Base-by-base conservation (phyloP, 2,888 invertebrate genomes). In the Bellardia bayeri region DNA sequence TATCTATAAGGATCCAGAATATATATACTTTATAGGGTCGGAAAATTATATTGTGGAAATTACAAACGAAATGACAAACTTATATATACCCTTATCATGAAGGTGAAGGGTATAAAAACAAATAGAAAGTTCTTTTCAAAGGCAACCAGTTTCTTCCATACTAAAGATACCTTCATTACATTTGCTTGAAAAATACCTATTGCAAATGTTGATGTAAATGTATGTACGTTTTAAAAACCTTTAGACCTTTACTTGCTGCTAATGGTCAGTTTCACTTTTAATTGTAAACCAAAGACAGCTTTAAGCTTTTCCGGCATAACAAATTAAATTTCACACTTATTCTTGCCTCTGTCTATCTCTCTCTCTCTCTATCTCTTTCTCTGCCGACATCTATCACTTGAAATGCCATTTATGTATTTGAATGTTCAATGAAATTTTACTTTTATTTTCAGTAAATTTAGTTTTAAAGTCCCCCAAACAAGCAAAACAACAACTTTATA, bases 311-410 rank as follows among this genome's bases (percentile, higher is more conserved):
- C 45, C 64, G 76, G 78, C 83, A 37, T 78, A 23, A 63, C 68
- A 83, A 78, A 78, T 83, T 71, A 56, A 78, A 75, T 83, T 83
- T 83, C 71, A 83, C 78, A 78, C 83, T 78, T 83, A 78, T 82
- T 82, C 42, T 76, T 45, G 69, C 49, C 61, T 76, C 51, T 33
- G 56, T 23, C 23, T 23, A 0, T 23, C 23, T 23, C 23, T 23
- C 23, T 23, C 23, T 23, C 23, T 23, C 23, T 23, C n/a, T n/a
- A n/a, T 37, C 37, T 37, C 3, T 3, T 1, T 37, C 37, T 37
- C 37, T 37, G 33, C 75, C 51, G 75, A 42, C 82, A 63, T 76
- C 75, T 76, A 69, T 76, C 61, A 76, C 37, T 61, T 2, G n/a
- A 83, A 78, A 71, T 75, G 51, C 66, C 54, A 74, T 85, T 72